phyloP scores from a whole-genome alignment of 2,888 invertebrate species.

The Anorthoa munda region DNA sequence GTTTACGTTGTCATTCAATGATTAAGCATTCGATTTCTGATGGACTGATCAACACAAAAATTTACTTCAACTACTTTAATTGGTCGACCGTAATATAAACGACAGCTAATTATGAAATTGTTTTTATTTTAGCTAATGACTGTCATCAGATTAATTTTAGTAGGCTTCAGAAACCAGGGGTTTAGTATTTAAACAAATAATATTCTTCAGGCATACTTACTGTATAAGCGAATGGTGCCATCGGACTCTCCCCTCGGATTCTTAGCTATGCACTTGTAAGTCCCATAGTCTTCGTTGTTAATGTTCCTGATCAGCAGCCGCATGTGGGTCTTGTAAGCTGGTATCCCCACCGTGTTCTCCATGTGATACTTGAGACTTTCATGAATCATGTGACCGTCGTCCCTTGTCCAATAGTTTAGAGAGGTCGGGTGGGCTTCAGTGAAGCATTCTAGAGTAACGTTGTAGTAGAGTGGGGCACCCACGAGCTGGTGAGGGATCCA shows the following conservation, averaged over 20 bases:
- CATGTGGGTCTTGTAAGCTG: constrained; percentile 97
- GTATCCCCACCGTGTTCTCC: constrained; percentile 93
- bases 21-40: neutral
- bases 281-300: constrained; percentile 95
- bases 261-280: constrained; percentile 97
- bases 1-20: too few relatives aligned
- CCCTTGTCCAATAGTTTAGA: constrained; percentile 97
- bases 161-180: neutral
- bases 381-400: constrained; percentile 97
- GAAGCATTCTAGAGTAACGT: constrained; percentile 96
- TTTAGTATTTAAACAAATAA: neutral
- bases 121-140: too few relatives aligned
- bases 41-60: neutral
- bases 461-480: constrained; percentile 95
- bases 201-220: constrained; percentile 90
- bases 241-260: constrained; percentile 98
- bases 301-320: constrained; percentile 95
- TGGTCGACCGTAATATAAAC: too few relatives aligned
- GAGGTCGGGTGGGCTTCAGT: constrained; percentile 98
- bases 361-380: constrained; percentile 95
- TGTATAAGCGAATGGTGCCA: constrained; percentile 96
- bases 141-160: neutral
- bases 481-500: constrained; percentile 98
- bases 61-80: too few relatives aligned
- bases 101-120: too few relatives aligned